These are phyloP conservation scores for Megaceryle alcyon DNA, from an alignment of 2,797 vertebrate species.

Conservation along the genomic window DNA sequence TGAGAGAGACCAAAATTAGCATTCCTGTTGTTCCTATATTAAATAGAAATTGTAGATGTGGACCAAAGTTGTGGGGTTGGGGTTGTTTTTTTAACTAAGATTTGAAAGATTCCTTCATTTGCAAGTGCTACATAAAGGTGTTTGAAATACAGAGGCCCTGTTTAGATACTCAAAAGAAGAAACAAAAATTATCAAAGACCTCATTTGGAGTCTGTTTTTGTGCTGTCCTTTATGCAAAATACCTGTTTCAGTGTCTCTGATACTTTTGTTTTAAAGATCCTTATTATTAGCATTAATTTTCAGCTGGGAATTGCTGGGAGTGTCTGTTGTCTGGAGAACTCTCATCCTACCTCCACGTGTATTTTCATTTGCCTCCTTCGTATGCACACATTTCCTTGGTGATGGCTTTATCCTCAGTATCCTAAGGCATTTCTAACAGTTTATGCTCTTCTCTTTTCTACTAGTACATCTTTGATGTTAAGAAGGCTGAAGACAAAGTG, in stretches of 20 bases:
- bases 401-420: neutral
- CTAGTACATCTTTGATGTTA: slow-evolving; percentile 91
- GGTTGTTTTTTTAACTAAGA: neutral
- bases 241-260: neutral
- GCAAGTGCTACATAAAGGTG: neutral
- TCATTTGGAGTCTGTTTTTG: neutral
- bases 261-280: neutral
- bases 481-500: slow-evolving; percentile 86
- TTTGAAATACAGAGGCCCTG: neutral
- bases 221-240: neutral
- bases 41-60: neutral
- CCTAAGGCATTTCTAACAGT: neutral
- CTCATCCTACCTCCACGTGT: neutral
- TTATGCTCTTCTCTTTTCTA: neutral
- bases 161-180: neutral
- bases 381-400: neutral
- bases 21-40: neutral
- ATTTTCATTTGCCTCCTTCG: neutral
- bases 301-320: neutral
- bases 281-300: neutral
- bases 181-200: neutral
- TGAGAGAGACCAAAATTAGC: neutral
- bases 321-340: neutral
- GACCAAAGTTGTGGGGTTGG: neutral
- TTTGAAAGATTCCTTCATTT: neutral